These are phyloP conservation scores for Zaprionus inermis DNA, from an alignment of 1,140 invertebrate genomes.

Conservation along the genomic window DNA sequence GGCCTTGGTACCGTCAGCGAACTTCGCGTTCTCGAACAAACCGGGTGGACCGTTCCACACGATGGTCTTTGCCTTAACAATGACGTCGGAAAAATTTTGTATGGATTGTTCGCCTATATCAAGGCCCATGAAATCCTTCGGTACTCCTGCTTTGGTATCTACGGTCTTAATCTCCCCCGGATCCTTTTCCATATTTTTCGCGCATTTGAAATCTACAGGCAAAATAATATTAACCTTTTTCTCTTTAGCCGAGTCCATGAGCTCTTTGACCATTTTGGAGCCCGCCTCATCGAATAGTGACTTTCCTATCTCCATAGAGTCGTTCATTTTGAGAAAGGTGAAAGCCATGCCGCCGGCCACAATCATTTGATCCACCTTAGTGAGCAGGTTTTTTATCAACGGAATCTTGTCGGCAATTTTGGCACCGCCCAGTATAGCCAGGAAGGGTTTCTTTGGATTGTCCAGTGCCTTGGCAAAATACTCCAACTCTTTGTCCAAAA, in stretches of 20 bases:
- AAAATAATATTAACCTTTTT: constrained; percentile 97
- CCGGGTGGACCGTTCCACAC: constrained; percentile 99
- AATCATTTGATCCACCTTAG: constrained; percentile 99
- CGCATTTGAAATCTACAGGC: constrained; percentile 98
- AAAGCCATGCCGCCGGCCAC: constrained; percentile 99
- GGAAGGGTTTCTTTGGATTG: constrained; percentile 96
- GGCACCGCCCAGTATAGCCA: constrained; percentile 98
- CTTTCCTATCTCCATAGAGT: constrained; percentile 97
- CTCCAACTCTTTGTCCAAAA: constrained; percentile 98
- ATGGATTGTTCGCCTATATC: constrained; percentile 95
- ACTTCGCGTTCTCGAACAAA: constrained; percentile 98
- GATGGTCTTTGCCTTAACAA: constrained; percentile 95
- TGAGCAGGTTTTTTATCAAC: constrained; percentile 98
- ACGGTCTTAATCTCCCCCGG: constrained; percentile 91
- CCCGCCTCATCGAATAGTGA: constrained; percentile 98
- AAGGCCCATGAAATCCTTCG: constrained; percentile 95
- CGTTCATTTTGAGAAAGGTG: constrained; percentile 97
- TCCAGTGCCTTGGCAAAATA: constrained; percentile 99
- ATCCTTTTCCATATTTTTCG: constrained; percentile 97
- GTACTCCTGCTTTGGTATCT: constrained; percentile 91
- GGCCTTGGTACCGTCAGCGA: constrained; percentile 94
- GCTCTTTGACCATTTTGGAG: constrained; percentile 94
- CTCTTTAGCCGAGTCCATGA: constrained; percentile 95
- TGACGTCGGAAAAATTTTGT: constrained; percentile 90
- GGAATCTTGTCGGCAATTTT: constrained; percentile 99